These are phyloP conservation scores for Tenualosa ilisha DNA, from an alignment of 2,797 vertebrate genomes.

Conservation along the genomic window DNA sequence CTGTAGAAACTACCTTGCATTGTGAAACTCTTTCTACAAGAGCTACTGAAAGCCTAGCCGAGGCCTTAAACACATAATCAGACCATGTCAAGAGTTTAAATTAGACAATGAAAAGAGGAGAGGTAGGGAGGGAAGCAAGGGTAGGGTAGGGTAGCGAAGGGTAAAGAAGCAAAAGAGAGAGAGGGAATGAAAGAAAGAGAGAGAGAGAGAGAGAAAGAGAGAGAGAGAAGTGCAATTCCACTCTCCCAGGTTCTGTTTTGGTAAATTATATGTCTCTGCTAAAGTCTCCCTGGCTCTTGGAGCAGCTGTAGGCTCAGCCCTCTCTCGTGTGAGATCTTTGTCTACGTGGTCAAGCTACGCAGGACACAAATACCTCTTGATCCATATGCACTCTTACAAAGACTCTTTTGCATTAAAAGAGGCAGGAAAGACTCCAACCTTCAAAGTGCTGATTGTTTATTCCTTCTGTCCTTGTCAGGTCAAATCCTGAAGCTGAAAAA, in stretches of 20 bases:
- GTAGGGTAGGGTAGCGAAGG: not conserved
- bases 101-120: not conserved
- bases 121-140: slow-evolving; percentile 9
- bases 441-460: not conserved
- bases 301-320: not conserved
- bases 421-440: not conserved
- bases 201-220: not conserved
- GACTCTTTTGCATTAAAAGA: not conserved
- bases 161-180: slow-evolving; percentile 15
- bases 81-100: not conserved
- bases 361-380: not conserved
- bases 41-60: slow-evolving; percentile 13
- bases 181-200: not conserved
- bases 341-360: slow-evolving; percentile 5
- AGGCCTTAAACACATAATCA: slow-evolving; percentile 44
- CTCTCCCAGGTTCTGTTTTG: slow-evolving; percentile 41
- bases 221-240: slow-evolving; percentile 45
- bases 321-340: not conserved
- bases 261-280: slow-evolving; percentile 45
- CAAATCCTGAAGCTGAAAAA: not conserved
- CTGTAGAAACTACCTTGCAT: no score
- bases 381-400: not conserved
- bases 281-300: not conserved
- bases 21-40: no score
- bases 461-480: not conserved